Percentiles rank a stretch among this genome's conserved stretches.
Conservation (phyloP, 2,888 invertebrate species). For the Coecobrya sp. region DNA sequence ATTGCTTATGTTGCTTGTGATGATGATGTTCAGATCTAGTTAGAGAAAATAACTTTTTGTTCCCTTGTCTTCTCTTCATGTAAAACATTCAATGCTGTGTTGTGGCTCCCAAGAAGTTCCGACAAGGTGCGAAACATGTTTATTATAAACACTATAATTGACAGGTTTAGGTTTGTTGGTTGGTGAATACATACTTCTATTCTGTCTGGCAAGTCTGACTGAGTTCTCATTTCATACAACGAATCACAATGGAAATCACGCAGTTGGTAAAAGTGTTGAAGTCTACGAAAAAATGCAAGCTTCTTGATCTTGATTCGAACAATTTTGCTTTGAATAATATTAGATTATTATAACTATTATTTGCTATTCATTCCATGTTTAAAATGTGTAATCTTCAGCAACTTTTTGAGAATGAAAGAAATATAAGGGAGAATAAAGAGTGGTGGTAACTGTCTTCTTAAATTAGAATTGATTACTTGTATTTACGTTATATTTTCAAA, state of each 20-base stretch:
- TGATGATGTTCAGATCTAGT: constrained; percentile 54
- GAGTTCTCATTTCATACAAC: not conserved
- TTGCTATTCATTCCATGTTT: constrained; percentile 52
- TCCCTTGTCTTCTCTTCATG: not conserved
- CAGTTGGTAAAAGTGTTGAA: constrained; percentile 70
- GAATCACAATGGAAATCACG: constrained; percentile 37
- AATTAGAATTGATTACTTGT: constrained; percentile 75
- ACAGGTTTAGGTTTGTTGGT: constrained; percentile 60
- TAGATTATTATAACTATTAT: constrained; percentile 38
- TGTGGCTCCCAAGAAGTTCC: constrained; percentile 60
- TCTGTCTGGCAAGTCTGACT: not conserved
- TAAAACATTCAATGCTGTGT: not conserved
- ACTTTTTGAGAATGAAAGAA: not conserved
- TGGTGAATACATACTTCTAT: not conserved
- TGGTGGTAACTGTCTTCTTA: constrained; percentile 65
- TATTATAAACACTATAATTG: constrained; percentile 73
- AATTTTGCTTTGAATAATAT: constrained; percentile 19
- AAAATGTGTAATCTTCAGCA: constrained; percentile 7
- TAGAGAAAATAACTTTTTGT: constrained; percentile 58
- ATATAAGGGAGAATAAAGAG: not conserved
- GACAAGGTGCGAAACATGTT: constrained; percentile 78
- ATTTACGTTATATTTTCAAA: constrained; percentile 68
- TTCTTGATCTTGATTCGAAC: constrained; percentile 9
- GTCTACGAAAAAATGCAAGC: constrained; percentile 51
- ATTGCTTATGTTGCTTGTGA: not conserved